Conservation (phyloP, 1,140 invertebrate species). For the Papilio dardanus region DNA sequence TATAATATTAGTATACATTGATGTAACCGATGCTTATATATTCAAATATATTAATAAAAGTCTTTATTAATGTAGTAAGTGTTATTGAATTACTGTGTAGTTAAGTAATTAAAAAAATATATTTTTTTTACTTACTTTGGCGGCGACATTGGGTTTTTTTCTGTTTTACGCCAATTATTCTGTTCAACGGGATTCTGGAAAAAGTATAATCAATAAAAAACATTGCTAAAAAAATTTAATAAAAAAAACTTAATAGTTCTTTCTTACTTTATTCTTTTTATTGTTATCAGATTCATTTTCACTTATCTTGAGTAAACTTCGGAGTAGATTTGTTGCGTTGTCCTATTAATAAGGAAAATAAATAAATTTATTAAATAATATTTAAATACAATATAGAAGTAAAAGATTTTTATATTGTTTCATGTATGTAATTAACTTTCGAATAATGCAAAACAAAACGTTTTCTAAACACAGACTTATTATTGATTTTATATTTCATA, state of each 20-base stretch:
- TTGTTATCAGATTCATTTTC: constrained; percentile 53
- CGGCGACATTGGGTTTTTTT: constrained; percentile 17
- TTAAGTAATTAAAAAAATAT: not conserved
- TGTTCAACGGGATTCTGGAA: constrained; percentile 35
- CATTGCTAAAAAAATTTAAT: not conserved
- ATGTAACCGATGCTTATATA: too few relatives aligned
- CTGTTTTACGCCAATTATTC: constrained; percentile 39
- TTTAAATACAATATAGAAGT: not conserved
- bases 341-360: too few relatives aligned
- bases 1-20: too few relatives aligned
- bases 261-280: constrained; percentile 54
- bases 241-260: not conserved
- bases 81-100: not conserved
- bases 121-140: not conserved
- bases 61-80: not conserved
- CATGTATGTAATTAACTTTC: too few relatives aligned
- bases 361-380: not conserved
- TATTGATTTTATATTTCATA: too few relatives aligned
- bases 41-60: too few relatives aligned
- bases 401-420: constrained; percentile 9
- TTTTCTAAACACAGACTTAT: too few relatives aligned
- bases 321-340: constrained; percentile 61
- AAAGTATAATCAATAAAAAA: not conserved
- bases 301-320: constrained; percentile 70
- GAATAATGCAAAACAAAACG: too few relatives aligned